Percentiles rank a stretch among this genome's conserved stretches.
Evolutionary conservation across 1,140 invertebrate genomes (phyloP).

Genomic region (Goniozus legneri): DNA sequence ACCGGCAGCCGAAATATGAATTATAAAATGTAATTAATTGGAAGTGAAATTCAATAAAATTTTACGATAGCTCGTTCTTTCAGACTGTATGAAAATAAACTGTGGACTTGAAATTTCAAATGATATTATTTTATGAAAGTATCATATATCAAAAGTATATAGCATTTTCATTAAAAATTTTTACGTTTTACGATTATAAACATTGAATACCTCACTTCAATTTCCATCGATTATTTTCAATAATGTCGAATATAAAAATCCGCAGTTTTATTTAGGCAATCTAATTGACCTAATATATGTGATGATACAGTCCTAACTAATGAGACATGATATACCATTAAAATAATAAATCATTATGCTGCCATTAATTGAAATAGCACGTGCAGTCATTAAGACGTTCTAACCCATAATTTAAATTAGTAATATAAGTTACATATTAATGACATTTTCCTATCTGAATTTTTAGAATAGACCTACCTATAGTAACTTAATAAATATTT

Average conservation of each 20-base stretch:
- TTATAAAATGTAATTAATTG: background rate
- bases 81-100: too few relatives aligned
- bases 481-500: slow-evolving; percentile 21
- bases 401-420: slow-evolving; percentile 30
- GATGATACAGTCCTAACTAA: slow-evolving; percentile 14
- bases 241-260: too few relatives aligned
- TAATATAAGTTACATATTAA: slow-evolving; percentile 20
- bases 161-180: too few relatives aligned
- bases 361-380: slow-evolving; percentile 22
- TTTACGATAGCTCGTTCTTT: background rate
- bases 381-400: slow-evolving; percentile 18
- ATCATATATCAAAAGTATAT: too few relatives aligned
- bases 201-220: too few relatives aligned
- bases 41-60: background rate
- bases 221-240: too few relatives aligned
- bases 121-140: too few relatives aligned
- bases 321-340: slow-evolving; percentile 2
- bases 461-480: slow-evolving; percentile 26
- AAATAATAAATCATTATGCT: slow-evolving; percentile 27
- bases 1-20: background rate
- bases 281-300: slow-evolving; percentile 18
- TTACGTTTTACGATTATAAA: too few relatives aligned
- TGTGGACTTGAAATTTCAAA: too few relatives aligned
- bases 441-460: slow-evolving; percentile 3
- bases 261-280: too few relatives aligned